These are phyloP conservation scores for Dermolepida albohirtum DNA, from an alignment of 2,888 invertebrate species.

Conservation along the genomic window DNA sequence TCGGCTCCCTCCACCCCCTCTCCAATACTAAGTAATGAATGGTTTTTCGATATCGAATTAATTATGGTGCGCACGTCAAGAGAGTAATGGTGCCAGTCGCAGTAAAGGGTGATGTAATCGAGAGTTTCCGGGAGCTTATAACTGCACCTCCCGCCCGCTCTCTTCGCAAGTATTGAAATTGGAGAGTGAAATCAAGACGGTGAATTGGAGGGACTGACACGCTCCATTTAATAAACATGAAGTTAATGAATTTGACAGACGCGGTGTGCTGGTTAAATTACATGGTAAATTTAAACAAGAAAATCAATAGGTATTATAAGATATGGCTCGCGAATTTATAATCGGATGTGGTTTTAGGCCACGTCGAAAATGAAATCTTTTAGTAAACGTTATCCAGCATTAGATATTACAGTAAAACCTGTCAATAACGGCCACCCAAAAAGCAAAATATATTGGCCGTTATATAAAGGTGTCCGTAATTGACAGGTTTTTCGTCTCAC, in stretches of 20 bases:
- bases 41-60: slow-evolving; percentile 32
- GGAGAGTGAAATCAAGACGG: neutral
- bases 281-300: slow-evolving; percentile 19
- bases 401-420: too few species aligned
- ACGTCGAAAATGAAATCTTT: too few species aligned
- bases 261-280: slow-evolving; percentile 4
- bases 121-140: slow-evolving; percentile 8
- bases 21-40: slow-evolving; percentile 1
- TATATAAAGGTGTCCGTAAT: too few species aligned
- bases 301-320: neutral
- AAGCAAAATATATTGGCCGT: too few species aligned
- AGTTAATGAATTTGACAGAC: slow-evolving; percentile 24
- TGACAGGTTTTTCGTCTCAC: too few species aligned
- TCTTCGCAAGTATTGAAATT: neutral
- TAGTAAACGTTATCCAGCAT: too few species aligned
- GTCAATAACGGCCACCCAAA: too few species aligned
- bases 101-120: slow-evolving; percentile 19
- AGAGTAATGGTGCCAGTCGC: neutral
- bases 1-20: neutral
- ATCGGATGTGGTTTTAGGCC: too few species aligned
- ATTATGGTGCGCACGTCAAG: slow-evolving; percentile 17
- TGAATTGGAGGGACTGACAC: slow-evolving; percentile 20
- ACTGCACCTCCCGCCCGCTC: neutral
- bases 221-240: slow-evolving; percentile 30
- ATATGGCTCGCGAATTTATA: too few species aligned